Evolutionary conservation across 2,888 invertebrate species (phyloP).

Genomic region (Eulithis testata): DNA sequence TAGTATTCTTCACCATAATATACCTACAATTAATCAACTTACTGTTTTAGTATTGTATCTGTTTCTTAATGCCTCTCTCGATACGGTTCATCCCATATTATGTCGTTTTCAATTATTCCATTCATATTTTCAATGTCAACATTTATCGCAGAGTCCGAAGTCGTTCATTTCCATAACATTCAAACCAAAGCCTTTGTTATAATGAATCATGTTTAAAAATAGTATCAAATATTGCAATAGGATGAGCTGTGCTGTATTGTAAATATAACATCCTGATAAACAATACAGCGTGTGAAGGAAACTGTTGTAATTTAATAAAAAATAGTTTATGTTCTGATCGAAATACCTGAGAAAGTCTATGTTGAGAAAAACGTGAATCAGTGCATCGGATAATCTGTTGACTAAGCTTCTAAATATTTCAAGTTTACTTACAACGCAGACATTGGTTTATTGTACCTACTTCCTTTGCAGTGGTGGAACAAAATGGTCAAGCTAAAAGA

Average conservation of each 20-base stretch:
- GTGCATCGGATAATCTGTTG: neutral
- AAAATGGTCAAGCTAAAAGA: neutral
- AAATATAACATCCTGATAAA: constrained; percentile 17
- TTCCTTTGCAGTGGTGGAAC: too few species aligned
- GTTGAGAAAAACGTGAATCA: neutral
- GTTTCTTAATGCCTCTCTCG: neutral
- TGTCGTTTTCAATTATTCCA: constrained; percentile 4
- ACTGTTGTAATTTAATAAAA: constrained; percentile 6
- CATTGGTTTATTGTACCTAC: neutral
- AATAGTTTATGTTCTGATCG: neutral
- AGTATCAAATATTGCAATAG: constrained; percentile 14
- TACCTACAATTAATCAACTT: neutral
- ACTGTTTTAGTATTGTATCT: neutral
- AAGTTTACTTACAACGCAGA: neutral
- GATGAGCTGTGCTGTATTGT: constrained; percentile 12
- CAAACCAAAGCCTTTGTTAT: constrained; percentile 18
- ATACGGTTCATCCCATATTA: neutral
- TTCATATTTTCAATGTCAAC: constrained; percentile 16
- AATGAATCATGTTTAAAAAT: constrained; percentile 29
- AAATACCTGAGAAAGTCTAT: neutral
- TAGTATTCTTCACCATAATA: neutral
- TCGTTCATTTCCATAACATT: constrained; percentile 21
- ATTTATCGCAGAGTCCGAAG: constrained; percentile 8
- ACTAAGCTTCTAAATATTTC: neutral
- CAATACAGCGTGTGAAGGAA: constrained; percentile 14